A percentile compares a stretch with the other conserved stretches of the same genome.
Conservation (phyloP, 2,888 invertebrate species). For the Rhaphigaster nebulosa region DNA sequence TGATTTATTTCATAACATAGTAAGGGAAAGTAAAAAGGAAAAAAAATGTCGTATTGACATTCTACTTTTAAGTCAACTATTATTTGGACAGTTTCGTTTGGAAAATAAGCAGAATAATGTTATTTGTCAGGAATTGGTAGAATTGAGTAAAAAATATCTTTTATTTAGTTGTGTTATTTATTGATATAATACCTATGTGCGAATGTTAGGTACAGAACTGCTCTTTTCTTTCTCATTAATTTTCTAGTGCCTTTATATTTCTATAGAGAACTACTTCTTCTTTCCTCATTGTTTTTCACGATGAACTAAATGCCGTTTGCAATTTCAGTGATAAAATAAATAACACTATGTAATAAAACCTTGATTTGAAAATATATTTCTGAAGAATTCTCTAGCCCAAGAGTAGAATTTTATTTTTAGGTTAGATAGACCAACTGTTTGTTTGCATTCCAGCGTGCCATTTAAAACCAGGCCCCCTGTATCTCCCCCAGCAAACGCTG, state of each 20-base stretch:
- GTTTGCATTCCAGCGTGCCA: constrained; percentile 11
- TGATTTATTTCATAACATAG: too few species aligned
- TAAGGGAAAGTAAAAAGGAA: too few species aligned
- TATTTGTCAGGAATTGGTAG: too few species aligned
- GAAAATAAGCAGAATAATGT: too few species aligned
- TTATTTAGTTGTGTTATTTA: too few species aligned
- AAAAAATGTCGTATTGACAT: too few species aligned
- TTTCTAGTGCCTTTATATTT: background rate
- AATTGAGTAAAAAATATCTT: too few species aligned
- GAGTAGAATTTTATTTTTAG: background rate
- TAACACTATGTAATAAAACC: too few species aligned
- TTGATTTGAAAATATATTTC: background rate
- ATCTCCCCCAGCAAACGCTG: constrained; percentile 31
- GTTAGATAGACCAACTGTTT: constrained; percentile 13
- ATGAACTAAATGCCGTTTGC: background rate
- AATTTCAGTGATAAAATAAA: too few species aligned
- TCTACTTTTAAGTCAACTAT: too few species aligned
- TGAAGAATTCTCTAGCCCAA: background rate
- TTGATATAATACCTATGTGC: background rate
- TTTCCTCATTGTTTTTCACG: background rate
- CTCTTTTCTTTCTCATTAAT: background rate
- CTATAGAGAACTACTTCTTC: background rate
- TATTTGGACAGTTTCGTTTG: too few species aligned
- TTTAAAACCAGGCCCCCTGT: constrained; percentile 14
- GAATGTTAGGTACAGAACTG: background rate